Evolutionary conservation across 1,140 invertebrate species (phyloP).

Genomic region (Aphelinus certus): DNA sequence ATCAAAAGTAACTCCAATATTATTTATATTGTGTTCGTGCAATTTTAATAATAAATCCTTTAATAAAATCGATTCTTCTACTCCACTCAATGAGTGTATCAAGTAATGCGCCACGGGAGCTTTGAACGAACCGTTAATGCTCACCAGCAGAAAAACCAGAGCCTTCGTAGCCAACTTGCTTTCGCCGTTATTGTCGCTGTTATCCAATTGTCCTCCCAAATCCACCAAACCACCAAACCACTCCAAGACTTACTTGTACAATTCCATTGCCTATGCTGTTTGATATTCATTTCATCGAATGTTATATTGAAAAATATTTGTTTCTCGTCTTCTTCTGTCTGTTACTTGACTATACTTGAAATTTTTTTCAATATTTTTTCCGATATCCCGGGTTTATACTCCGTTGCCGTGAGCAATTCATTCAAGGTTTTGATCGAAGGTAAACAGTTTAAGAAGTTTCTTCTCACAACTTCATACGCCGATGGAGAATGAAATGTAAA

Average conservation of each 20-base stretch:
- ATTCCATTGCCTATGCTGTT: slow-evolving; percentile 26
- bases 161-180: slow-evolving; percentile 18
- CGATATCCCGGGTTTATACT: slow-evolving; percentile 5
- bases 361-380: neutral
- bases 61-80: too few species aligned
- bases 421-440: neutral
- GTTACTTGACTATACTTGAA: neutral
- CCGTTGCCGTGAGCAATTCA: neutral
- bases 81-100: too few species aligned
- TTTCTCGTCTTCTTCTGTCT: neutral
- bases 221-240: slow-evolving; percentile 37
- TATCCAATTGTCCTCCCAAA: slow-evolving; percentile 28
- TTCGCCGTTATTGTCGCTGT: slow-evolving; percentile 2
- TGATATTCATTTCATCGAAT: slow-evolving; percentile 39
- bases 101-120: slow-evolving; percentile 34
- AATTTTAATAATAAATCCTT: too few species aligned
- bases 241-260: slow-evolving; percentile 11
- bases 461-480: neutral
- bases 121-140: slow-evolving; percentile 41
- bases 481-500: neutral
- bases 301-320: slow-evolving; percentile 28
- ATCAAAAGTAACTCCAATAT: too few species aligned
- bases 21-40: too few species aligned
- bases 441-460: neutral
- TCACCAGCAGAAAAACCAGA: slow-evolving; percentile 37